phyloP scores from a whole-genome alignment of 2,113 vertebrate species.

The Herpetotheres cachinnans region DNA sequence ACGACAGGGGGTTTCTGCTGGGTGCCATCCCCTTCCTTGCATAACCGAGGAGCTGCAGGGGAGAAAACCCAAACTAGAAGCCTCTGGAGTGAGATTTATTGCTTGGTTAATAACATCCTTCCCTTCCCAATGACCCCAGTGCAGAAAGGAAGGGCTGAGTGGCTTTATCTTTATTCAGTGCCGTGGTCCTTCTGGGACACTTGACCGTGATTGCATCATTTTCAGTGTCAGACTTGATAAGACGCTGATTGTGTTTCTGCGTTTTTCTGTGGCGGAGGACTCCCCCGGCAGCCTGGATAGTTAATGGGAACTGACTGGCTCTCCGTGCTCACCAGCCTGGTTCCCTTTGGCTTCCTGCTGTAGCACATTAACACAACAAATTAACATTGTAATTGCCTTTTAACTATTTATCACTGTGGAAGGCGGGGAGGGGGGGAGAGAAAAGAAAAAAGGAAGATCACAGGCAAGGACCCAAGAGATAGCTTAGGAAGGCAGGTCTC shows the following conservation, averaged over 20 bases:
- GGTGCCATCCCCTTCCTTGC: neutral
- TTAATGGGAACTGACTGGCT: constrained; percentile 79
- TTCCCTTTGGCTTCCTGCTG: constrained; percentile 63
- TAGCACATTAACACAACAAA: constrained; percentile 75
- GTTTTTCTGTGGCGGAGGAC: neutral
- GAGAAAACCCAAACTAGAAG: neutral
- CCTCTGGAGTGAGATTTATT: constrained; percentile 42
- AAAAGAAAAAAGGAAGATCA: constrained; percentile 32
- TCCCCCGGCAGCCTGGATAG: constrained; percentile 74
- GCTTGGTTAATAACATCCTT: constrained; percentile 1
- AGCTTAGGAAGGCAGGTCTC: constrained; percentile 57
- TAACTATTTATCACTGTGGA: constrained; percentile 75
- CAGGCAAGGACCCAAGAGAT: constrained; percentile 60
- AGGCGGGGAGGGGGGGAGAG: neutral
- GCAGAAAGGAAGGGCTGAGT: neutral
- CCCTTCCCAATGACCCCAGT: neutral
- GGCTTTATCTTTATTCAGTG: constrained; percentile 64
- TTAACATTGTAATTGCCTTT: constrained; percentile 96
- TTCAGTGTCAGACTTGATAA: constrained; percentile 71
- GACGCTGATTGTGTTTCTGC: constrained; percentile 29
- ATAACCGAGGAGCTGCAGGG: neutral
- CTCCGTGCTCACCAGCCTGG: constrained; percentile 50
- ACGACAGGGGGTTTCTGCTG: neutral
- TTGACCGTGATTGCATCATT: constrained; percentile 70
- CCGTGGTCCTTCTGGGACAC: constrained; percentile 53